Base-by-base conservation (phyloP, 2,113 vertebrate genomes). In the Setophaga kirtlandii region DNA sequence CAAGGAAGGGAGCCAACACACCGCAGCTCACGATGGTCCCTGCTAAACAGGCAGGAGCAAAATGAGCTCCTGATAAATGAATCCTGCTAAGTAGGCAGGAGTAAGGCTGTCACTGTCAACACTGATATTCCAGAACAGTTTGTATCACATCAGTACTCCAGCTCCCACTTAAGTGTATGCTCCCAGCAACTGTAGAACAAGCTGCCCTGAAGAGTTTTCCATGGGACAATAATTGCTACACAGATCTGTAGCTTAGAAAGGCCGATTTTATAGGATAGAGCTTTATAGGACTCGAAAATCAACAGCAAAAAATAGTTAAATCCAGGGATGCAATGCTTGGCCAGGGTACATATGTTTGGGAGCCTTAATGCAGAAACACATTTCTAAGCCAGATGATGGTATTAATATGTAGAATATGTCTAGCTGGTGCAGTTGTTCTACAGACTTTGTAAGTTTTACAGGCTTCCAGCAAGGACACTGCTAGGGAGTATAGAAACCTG, bases 381-480 rank as follows among this genome's bases (percentile, higher is more conserved):
- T 88, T 76, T 85, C 84, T 96, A 92, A 93, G 64, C 46, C 55
- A 90, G 91, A 94, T 73, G 30, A 71, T 8, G 31, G 31, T 22
- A 53, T 15, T 47, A 41, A 33, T 77, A 67, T 14, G 18, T 46
- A 77, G 27, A 50, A 37, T 74, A 4, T 22, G 21, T 27, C 81
- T 89, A 55, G 64, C n/a, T 19, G 15, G 56, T 10, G 30, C 67
- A 37, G 77, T 82, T 96, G 94, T 92, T 93, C 84, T 96, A 90
- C 88, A 95, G 79, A 81, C 11, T 70, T 80, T 52, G 10, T 24
- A 59, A 35, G 22, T 59, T 39, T 88, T 60, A 19, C 75, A 79
- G 50, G 62, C 16, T 92, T 84, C 87, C 67, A 79, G 87, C 55
- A 75, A 93, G 27, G 37, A 75, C 79, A 77, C 81, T 73, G 62